Conservation (phyloP, 2,797 vertebrate genomes). For the Notamacropus eugenii region DNA sequence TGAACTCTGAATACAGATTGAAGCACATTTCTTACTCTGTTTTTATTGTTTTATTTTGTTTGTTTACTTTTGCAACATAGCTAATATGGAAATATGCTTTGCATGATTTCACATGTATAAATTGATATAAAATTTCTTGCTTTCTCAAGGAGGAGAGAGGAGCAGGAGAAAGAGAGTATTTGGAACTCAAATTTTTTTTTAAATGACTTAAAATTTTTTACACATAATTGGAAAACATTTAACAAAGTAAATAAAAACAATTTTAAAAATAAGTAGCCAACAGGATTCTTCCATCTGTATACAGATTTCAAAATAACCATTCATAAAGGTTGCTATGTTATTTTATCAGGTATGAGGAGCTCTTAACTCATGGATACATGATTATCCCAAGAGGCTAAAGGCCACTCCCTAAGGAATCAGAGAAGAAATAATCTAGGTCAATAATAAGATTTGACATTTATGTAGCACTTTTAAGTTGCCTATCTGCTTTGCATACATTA, state of each 20-base stretch:
- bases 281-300: neutral
- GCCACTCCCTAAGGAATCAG: neutral
- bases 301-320: neutral
- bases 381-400: neutral
- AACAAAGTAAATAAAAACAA: neutral
- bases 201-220: neutral
- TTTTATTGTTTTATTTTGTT: neutral
- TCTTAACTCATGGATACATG: neutral
- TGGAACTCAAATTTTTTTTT: neutral
- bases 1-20: neutral
- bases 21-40: neutral
- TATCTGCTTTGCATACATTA: neutral
- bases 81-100: neutral
- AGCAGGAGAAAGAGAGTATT: neutral
- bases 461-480: neutral
- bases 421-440: neutral
- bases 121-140: neutral
- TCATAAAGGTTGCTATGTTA: neutral
- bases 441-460: neutral
- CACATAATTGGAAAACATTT: neutral
- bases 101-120: neutral
- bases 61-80: neutral
- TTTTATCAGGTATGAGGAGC: neutral
- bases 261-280: neutral
- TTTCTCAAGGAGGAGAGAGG: neutral